Base-by-base conservation (phyloP, 2,113 vertebrate genomes). In the Cololabis saira region DNA sequence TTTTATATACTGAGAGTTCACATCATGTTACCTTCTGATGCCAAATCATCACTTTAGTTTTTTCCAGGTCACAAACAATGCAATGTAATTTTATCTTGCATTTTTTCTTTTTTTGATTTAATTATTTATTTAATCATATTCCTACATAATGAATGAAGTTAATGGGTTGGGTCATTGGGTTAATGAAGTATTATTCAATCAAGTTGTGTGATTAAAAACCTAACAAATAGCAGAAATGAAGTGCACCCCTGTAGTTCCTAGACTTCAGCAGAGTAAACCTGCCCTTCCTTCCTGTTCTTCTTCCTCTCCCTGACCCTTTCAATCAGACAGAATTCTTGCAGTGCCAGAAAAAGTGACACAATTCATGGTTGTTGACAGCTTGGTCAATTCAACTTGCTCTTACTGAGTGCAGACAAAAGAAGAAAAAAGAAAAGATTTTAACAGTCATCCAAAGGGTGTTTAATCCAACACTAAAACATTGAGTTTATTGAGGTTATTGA, bases 271-370 rank as follows among this genome's bases (percentile, higher is more conserved):
- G 7, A 3, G 5, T 37, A 61, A 71, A 0, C 17, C 21, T 3
- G 33, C n/a, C 4, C 12, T 14, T 15, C 1, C 47, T 51, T 72
- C 52, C 59, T 65, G 33, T 37, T 37, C 10, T 37, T 37, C 51
- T 41, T 49, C 27, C 42, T 49, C 65, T 37, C 15, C 42, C 15
- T 47, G 56, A 24, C 6, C 50, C 21, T 13, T 68, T 55, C 61
- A 71, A 15, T 70, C 44, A 42, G 54, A 44, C 15, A 52, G 22
- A 80, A 55, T 12, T 59, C 40, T 17, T 76, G 59, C 21, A 43
- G 61, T 56, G 50, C 30, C 49, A 70, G 73, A 82, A 81, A 61
- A 6, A 54, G 30, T 82, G 74, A 77, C 42, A 68, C 53, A 24
- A 2, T 19, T 54, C 12, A 30, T 16, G 37, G 41, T 30, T 53